These are phyloP conservation scores for Tenthredo livida DNA, from an alignment of 2,888 invertebrate genomes.

Conservation along the genomic window DNA sequence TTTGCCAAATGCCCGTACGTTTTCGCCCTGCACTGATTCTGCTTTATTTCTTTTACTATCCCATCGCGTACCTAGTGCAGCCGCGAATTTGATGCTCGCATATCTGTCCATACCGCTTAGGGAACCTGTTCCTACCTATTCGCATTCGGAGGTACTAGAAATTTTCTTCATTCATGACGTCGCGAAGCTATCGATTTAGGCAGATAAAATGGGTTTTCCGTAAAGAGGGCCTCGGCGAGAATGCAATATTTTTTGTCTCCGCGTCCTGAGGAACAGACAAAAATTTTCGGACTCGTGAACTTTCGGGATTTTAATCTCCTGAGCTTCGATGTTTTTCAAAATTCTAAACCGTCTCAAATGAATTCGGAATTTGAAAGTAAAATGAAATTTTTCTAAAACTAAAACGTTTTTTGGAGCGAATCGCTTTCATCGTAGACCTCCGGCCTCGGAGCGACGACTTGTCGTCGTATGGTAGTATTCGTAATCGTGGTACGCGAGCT, in stretches of 20 bases:
- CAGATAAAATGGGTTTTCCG: no score
- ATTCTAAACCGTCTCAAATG: background rate
- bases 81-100: background rate
- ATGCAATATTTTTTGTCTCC: no score
- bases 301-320: no score
- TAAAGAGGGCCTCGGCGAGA: no score
- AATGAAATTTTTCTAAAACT: constrained; percentile 70
- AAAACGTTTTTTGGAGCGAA: constrained; percentile 69
- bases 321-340: background rate
- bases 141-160: background rate
- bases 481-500: background rate
- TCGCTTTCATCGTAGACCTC: constrained; percentile 69
- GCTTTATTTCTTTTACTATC: background rate
- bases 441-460: constrained; percentile 1
- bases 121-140: background rate
- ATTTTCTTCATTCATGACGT: no score
- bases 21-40: constrained; percentile 25
- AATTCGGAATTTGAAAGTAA: background rate
- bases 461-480: constrained; percentile 30
- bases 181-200: no score
- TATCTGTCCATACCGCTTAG: background rate
- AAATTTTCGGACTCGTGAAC: no score
- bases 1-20: constrained; percentile 31
- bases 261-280: no score
- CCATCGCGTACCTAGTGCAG: background rate